phyloP scores from a whole-genome alignment of 2,888 invertebrate genomes.

The Deilephila porcellus region DNA sequence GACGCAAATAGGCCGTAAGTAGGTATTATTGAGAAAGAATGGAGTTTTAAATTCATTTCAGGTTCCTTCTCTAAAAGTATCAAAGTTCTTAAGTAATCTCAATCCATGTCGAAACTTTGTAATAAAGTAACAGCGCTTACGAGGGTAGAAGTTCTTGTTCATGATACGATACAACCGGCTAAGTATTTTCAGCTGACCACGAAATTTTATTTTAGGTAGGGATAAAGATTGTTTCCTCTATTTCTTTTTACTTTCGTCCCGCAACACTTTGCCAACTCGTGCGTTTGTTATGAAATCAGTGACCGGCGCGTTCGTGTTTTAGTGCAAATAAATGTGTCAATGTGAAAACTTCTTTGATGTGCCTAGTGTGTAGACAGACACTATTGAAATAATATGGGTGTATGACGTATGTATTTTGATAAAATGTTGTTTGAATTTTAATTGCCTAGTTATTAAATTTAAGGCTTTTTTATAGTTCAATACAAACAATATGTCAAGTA shows the following conservation, averaged over 20 bases:
- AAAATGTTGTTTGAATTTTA: no score
- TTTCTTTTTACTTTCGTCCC: conserved; percentile 17
- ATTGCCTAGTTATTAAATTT: no score
- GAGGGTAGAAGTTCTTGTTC: conserved; percentile 49
- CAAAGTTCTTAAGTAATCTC: conserved; percentile 67
- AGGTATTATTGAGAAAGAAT: conserved; percentile 30
- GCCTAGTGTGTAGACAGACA: no score
- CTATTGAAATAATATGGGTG: no score
- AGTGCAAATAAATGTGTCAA: neutral
- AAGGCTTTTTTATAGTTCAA: no score
- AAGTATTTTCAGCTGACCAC: conserved; percentile 42
- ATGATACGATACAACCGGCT: conserved; percentile 50
- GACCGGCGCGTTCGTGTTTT: neutral
- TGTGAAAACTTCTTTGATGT: no score
- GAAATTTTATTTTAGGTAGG: conserved; percentile 37
- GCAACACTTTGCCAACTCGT: conserved; percentile 2
- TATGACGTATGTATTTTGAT: no score
- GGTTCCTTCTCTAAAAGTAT: conserved; percentile 53
- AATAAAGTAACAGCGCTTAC: conserved; percentile 64
- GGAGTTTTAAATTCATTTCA: conserved; percentile 58
- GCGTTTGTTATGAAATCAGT: conserved; percentile 14
- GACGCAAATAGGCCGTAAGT: conserved; percentile 27
- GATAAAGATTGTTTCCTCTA: conserved; percentile 23
- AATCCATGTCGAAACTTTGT: conserved; percentile 66
- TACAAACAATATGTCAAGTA: no score